These are phyloP conservation scores for Nomada flava DNA, from an alignment of 2,888 invertebrate species.

Conservation along the genomic window DNA sequence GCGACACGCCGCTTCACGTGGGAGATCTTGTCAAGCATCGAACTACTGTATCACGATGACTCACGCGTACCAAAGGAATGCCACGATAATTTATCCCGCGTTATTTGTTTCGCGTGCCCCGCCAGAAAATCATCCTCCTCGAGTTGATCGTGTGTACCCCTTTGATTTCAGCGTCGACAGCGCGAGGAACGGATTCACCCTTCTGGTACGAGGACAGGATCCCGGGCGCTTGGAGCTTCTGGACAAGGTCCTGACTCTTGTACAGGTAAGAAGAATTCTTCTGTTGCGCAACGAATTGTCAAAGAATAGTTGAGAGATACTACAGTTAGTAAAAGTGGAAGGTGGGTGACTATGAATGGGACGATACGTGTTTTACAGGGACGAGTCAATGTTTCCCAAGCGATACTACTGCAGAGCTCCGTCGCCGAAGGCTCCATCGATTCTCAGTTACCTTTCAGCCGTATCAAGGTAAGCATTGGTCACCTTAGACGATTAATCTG, in stretches of 20 bases:
- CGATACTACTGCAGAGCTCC: conserved; percentile 75
- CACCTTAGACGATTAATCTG: not conserved
- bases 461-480: conserved; percentile 76
- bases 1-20: conserved; percentile 52
- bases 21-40: conserved; percentile 57
- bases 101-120: not conserved
- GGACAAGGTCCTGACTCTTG: conserved; percentile 85
- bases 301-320: not conserved
- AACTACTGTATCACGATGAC: conserved; percentile 57
- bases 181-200: conserved; percentile 84
- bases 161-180: conserved; percentile 82
- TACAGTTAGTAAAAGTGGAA: not conserved
- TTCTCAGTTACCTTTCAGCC: conserved; percentile 78
- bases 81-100: conserved; percentile 21
- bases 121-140: conserved; percentile 4
- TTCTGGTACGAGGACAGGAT: conserved; percentile 84
- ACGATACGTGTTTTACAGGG: conserved; percentile 68
- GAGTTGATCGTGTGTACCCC: not conserved
- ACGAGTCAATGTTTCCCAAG: conserved; percentile 77
- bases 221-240: conserved; percentile 85
- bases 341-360: not conserved
- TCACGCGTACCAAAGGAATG: conserved; percentile 52
- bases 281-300: not conserved
- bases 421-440: conserved; percentile 71
- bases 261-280: conserved; percentile 78